Evolutionary conservation across 2,888 invertebrate genomes (phyloP).

Genomic region (Aricia artaxerxes): DNA sequence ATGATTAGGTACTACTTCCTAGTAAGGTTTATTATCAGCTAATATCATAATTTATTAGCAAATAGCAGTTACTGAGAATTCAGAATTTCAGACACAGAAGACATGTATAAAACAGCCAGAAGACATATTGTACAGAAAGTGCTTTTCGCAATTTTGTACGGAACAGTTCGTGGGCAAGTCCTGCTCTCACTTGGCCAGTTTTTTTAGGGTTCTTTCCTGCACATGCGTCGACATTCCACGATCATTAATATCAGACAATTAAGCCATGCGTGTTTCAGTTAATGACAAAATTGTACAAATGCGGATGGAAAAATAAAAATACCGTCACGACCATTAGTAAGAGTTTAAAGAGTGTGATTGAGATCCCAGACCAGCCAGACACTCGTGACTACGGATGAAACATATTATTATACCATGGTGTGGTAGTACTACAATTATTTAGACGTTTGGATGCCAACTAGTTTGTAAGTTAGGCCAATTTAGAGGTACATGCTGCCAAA

Average conservation of each 20-base stretch:
- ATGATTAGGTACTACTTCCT: too few species aligned
- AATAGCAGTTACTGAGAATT: too few species aligned
- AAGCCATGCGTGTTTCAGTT: neutral
- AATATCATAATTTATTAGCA: too few species aligned
- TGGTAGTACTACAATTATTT: too few species aligned
- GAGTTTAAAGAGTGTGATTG: neutral
- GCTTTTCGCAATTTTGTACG: too few species aligned
- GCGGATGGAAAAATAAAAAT: constrained; percentile 9
- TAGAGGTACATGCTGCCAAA: neutral
- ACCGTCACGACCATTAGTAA: neutral
- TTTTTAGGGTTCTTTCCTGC: neutral
- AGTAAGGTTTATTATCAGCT: too few species aligned
- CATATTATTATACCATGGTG: too few species aligned
- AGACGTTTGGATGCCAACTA: too few species aligned
- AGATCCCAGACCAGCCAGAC: neutral
- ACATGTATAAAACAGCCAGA: too few species aligned
- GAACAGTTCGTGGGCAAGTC: neutral
- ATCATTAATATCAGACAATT: constrained; percentile 11
- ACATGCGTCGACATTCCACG: constrained; percentile 8
- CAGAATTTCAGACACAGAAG: too few species aligned
- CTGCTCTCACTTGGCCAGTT: neutral
- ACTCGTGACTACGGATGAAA: neutral
- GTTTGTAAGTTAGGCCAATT: too few species aligned
- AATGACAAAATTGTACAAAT: constrained; percentile 19
- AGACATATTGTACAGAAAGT: too few species aligned